Base-by-base conservation (phyloP, 2,888 invertebrate species). In the Metellina segmentata region DNA sequence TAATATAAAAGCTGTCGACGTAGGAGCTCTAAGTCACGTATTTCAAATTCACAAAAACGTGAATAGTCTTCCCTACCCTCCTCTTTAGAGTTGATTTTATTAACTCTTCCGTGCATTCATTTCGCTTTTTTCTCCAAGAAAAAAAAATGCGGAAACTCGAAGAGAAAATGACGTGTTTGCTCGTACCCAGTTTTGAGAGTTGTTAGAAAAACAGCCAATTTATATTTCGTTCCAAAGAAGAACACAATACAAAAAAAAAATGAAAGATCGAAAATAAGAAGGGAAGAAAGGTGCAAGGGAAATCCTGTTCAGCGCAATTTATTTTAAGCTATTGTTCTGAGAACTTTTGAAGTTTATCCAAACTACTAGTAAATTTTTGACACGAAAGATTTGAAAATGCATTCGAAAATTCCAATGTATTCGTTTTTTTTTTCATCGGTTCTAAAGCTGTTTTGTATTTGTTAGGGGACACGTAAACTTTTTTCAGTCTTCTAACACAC, bases 1-100 rank as follows among this genome's bases (percentile, higher is more conserved):
- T 81, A 81, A 81, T 53, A 81, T 81, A 53, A 81, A 81, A 53
- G 19, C n/a, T 81, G 79, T 81, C 79, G 51, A 9, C 79, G 61
- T 9, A 81, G 6, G 13, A 61, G 8, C 16, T 53, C 19, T 6
- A 20, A 20, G 79, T 19, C 79, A 81, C 79, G 79, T 61, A 61
- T 20, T 53, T 20, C 53, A 19, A 20, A 53, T 77, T 49, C 53
- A 53, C 20, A 61, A 61, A 61, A 61, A 9, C 61, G 13, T 16
- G 61, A 16, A 61, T 16, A 16, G 8, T 7, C 11, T 6, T 16
- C 6, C 20, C 74, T 20, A n/a, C 72, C n/a, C 34, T 72, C 34
- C 72, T 72, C 34, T 61, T 13, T 61, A 0, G 61, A 61, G 61
- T 61, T 61, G 61, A 61, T 61, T 61, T 61, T 61, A 61, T 61